A percentile compares a stretch with the other conserved stretches of the same genome.
Evolutionary conservation across 2,113 vertebrate genomes (phyloP).

Genomic region (Seriola aureovittata): DNA sequence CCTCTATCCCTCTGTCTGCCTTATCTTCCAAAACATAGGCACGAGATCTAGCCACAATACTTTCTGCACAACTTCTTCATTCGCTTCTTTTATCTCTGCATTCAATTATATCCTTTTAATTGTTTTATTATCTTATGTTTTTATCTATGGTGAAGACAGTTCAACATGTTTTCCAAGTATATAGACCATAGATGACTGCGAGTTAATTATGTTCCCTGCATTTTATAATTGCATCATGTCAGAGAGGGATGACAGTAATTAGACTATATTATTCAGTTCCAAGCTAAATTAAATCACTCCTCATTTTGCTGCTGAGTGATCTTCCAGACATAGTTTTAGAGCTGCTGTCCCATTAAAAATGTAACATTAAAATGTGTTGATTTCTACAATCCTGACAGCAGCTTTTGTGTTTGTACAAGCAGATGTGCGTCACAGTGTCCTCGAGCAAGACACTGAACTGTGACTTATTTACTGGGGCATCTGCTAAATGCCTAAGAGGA

Average conservation of each 20-base stretch:
- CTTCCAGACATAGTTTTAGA: neutral
- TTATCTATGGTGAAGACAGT: no score
- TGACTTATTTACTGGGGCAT: constrained; percentile 24
- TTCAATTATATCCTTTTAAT: no score
- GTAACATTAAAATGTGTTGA: neutral
- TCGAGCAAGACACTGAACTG: constrained; percentile 27
- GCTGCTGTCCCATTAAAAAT: neutral
- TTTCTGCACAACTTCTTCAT: no score
- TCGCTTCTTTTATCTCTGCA: no score
- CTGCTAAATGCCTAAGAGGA: neutral
- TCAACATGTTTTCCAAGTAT: neutral
- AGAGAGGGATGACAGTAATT: no score
- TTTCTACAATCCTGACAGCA: neutral
- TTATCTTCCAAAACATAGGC: no score
- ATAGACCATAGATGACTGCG: neutral
- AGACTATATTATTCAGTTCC: neutral
- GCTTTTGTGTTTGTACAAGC: neutral
- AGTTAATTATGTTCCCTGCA: no score
- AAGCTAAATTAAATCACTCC: neutral
- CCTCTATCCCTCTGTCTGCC: no score
- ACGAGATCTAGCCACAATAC: no score
- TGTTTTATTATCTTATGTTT: no score
- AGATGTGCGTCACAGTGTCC: constrained; percentile 9
- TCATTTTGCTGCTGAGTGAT: neutral
- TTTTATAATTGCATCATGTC: no score